These are phyloP conservation scores for Anthopleura sola DNA, from an alignment of 64 coral and sea anemone genomes.

Conservation along the genomic window DNA sequence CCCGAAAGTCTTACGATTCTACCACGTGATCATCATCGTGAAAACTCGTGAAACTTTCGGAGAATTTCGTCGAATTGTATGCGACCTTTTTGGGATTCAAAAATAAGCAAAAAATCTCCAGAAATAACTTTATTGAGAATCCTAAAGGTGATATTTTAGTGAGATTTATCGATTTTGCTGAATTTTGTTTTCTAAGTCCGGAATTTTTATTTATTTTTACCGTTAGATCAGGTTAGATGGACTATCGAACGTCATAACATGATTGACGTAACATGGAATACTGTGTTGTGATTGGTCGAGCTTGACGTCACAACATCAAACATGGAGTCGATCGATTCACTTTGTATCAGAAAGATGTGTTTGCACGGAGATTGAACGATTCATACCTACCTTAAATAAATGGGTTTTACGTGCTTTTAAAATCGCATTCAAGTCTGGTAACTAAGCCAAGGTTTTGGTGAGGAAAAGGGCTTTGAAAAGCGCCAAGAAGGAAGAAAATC, in stretches of 20 bases:
- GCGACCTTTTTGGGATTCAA: no score
- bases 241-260: neutral
- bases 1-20: neutral
- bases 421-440: neutral
- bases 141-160: neutral
- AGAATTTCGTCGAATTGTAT: no score
- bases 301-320: slow-evolving; percentile 39
- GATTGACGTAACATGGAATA: slow-evolving; percentile 17
- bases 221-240: neutral
- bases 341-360: slow-evolving; percentile 13
- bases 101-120: no score
- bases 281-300: slow-evolving; percentile 24
- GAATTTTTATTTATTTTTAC: neutral
- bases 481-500: neutral
- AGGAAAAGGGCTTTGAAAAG: neutral
- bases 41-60: neutral
- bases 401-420: neutral
- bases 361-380: neutral
- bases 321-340: slow-evolving; percentile 16
- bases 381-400: neutral
- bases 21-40: neutral
- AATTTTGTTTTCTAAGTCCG: neutral
- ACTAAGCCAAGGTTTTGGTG: neutral
- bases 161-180: neutral
- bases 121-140: neutral